phyloP scores from a whole-genome alignment of 2,113 vertebrate genomes.

The Lathamus discolor region DNA sequence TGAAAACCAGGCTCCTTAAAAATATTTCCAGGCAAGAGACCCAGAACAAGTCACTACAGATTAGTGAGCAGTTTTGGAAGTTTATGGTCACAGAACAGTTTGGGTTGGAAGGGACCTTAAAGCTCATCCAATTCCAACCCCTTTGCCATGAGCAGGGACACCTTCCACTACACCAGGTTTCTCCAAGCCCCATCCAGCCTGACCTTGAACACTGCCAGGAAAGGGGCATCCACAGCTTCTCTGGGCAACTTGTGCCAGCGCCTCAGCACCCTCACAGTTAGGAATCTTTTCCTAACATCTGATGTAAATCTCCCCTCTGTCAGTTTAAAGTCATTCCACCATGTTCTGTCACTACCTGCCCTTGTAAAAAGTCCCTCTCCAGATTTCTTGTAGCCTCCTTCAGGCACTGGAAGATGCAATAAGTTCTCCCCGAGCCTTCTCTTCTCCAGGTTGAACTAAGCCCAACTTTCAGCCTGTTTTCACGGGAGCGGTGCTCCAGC shows the following conservation, averaged over 20 bases:
- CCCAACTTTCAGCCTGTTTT: neutral
- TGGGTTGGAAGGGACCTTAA: neutral
- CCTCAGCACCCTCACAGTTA: neutral
- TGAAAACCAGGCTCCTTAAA: neutral
- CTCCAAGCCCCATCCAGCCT: neutral
- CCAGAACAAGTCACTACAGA: neutral
- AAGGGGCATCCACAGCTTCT: neutral
- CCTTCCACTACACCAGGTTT: neutral
- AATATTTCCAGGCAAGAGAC: neutral
- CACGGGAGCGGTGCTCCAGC: neutral
- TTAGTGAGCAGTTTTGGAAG: neutral
- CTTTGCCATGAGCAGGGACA: neutral
- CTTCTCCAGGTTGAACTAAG: neutral
- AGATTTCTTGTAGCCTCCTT: neutral
- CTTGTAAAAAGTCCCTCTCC: neutral
- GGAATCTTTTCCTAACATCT: neutral
- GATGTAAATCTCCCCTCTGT: neutral
- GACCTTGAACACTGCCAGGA: neutral
- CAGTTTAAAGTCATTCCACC: neutral
- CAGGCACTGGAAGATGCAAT: neutral
- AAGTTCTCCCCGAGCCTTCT: neutral
- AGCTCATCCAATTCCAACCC: neutral
- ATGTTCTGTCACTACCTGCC: neutral
- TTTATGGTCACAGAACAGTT: neutral
- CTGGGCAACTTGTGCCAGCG: neutral